Base-by-base conservation (phyloP, 2,888 invertebrate genomes). In the Athripsodes cinereus region DNA sequence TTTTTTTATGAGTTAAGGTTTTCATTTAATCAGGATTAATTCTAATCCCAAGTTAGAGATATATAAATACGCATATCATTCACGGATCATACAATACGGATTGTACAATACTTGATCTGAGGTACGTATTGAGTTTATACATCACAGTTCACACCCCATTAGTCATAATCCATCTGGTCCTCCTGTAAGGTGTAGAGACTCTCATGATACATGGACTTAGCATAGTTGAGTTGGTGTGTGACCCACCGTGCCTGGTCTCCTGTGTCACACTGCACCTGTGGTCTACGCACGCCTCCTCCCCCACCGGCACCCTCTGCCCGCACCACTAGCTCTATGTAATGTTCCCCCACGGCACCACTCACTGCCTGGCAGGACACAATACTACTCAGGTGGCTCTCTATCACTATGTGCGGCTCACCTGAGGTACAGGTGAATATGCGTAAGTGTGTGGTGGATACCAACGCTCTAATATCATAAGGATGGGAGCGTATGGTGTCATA, bases 221-320 rank as follows among this genome's bases (percentile, higher is more conserved):
- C 95, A 74, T 91, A 91, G 69, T 91, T 92, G 63, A 96, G 90
- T 79, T 93, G 88, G 65, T 88, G 85, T 22, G 86, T 84, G 64
- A 86, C 84, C 76, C 84, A 82, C 63, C 79, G 80, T 18, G 90
- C 89, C 64, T 89, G 81, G 64, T 81, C 82, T 59, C 81, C 82
- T 63, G 81, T 81, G 72, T 90, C 88, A 71, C 91, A 91, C 68
- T 89, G 81, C 65, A 92, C 88, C 71, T 87, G 83, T 44, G 91
- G 90, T 64, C 86, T 80, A 67, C 87, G 85, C 67, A 81, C 69
- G 74, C 77, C 20, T 81, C 69, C 68, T 68, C 75, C 65, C 64
- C 74, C 72, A 66, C 71, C 66, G n/a, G n/a, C n/a, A 65, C 81
- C 80, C 64, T 79, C 74, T 69, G 80, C 80, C 70, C 82, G 74